phyloP scores from a whole-genome alignment of 2,888 invertebrate genomes.

The Lamellibrachia satsuma region DNA sequence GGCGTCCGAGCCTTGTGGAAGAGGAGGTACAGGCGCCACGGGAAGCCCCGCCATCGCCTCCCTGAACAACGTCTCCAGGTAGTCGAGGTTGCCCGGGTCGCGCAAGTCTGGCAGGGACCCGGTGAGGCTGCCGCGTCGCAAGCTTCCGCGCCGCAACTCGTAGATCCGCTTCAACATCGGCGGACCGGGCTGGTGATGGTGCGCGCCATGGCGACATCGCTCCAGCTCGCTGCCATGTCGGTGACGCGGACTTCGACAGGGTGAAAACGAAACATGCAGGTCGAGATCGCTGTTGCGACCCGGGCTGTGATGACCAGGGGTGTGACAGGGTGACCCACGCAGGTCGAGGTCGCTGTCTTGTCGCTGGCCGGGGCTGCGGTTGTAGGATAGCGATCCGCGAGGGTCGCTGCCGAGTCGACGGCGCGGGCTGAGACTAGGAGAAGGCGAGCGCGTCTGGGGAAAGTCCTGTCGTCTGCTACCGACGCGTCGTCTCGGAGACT shows the following conservation, averaged over 20 bases:
- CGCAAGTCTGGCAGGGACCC: not conserved
- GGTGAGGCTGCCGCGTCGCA: not conserved
- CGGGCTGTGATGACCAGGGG: not conserved
- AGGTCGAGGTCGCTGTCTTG: slow-evolving; percentile 1
- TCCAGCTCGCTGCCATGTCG: not conserved
- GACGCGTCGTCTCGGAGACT: not conserved
- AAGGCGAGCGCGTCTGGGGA: not conserved
- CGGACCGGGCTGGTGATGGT: not conserved
- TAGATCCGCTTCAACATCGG: not conserved
- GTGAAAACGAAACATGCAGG: not conserved
- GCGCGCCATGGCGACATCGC: not conserved
- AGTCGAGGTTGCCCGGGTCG: not conserved
- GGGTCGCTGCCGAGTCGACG: not conserved
- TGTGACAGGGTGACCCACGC: not conserved
- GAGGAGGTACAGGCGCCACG: not conserved
- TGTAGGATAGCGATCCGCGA: not conserved
- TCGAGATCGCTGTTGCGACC: not conserved
- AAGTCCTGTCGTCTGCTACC: not conserved
- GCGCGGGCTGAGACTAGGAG: not conserved
- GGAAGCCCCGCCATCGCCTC: not conserved
- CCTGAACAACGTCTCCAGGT: not conserved
- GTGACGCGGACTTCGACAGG: not conserved
- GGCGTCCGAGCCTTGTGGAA: not conserved
- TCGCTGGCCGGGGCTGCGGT: not conserved
- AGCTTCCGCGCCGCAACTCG: not conserved